phyloP scores from a whole-genome alignment of 2,888 invertebrate genomes.

The Corythucha ciliata region DNA sequence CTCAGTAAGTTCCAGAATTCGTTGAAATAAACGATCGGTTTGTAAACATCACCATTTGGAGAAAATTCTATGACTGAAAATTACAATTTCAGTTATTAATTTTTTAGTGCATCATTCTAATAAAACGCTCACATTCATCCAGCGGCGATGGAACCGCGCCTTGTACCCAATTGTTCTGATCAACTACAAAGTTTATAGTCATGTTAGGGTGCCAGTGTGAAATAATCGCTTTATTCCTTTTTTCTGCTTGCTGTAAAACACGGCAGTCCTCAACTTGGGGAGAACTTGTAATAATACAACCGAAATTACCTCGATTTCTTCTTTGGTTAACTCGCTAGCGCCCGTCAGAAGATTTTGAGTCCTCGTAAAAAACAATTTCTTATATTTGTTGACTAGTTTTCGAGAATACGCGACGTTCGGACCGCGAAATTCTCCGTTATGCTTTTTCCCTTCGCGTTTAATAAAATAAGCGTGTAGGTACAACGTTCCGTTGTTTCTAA shows the following conservation, averaged over 20 bases:
- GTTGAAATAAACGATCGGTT: conserved; percentile 89
- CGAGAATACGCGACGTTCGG: conserved; percentile 61
- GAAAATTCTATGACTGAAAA: conserved; percentile 68
- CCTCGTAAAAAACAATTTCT: conserved; percentile 73
- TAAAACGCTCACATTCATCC: conserved; percentile 59
- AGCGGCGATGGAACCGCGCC: conserved; percentile 86
- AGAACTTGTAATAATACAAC: neutral
- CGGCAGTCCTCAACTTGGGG: too few species aligned
- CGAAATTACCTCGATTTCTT: conserved; percentile 49
- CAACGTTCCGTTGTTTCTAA: conserved; percentile 86
- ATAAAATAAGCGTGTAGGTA: conserved; percentile 87
- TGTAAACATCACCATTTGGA: conserved; percentile 75
- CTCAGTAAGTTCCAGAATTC: conserved; percentile 98
- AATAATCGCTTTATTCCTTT: conserved; percentile 73
- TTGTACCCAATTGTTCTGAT: conserved; percentile 89
- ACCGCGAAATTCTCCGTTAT: conserved; percentile 55
- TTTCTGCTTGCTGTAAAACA: conserved; percentile 57
- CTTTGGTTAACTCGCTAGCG: conserved; percentile 64
- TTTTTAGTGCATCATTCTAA: neutral
- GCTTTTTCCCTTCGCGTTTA: conserved; percentile 59
- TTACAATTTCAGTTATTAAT: conserved; percentile 7
- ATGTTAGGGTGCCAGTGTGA: conserved; percentile 99
- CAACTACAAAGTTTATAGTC: conserved; percentile 88
- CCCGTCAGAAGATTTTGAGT: conserved; percentile 94
- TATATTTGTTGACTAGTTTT: conserved; percentile 82